phyloP scores from a whole-genome alignment of 2,888 invertebrate genomes.

The Agriotes lineatus region DNA sequence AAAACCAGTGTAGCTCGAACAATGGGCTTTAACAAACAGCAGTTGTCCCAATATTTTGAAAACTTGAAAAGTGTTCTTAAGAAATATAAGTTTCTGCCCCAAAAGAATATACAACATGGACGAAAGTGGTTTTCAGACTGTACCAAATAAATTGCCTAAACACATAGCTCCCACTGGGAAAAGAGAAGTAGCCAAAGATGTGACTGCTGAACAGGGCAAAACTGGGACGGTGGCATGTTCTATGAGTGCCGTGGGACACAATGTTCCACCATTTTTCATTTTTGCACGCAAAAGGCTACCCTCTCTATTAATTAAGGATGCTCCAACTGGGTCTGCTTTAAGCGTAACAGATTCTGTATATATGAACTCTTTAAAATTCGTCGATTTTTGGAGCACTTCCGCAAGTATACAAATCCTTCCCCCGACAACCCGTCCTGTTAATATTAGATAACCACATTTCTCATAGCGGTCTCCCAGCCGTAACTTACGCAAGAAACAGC shows the following conservation, averaged over 20 bases:
- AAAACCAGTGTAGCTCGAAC: neutral
- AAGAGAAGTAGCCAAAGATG: neutral
- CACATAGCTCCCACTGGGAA: neutral
- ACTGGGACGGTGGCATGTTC: neutral
- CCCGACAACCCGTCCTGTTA: slow-evolving; percentile 42
- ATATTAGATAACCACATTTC: slow-evolving; percentile 50
- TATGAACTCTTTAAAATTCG: too few species aligned
- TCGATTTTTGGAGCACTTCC: too few species aligned
- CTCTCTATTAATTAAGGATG: neutral
- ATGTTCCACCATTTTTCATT: too few species aligned
- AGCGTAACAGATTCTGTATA: too few species aligned
- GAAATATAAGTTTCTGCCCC: too few species aligned
- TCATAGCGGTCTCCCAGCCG: slow-evolving; percentile 35
- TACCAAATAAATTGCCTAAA: neutral
- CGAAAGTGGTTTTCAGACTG: neutral
- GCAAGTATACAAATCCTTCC: too few species aligned
- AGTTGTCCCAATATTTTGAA: neutral
- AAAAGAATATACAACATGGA: neutral
- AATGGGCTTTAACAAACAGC: neutral
- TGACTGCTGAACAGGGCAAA: neutral
- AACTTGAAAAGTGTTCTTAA: too few species aligned
- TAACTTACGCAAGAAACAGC: neutral
- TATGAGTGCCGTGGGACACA: neutral
- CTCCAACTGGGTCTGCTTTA: neutral
- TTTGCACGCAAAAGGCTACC: neutral